Percentiles rank a stretch among this genome's conserved stretches.
Evolutionary conservation across 2,797 vertebrate genomes (phyloP).

Genomic region (Artibeus jamaicensis): DNA sequence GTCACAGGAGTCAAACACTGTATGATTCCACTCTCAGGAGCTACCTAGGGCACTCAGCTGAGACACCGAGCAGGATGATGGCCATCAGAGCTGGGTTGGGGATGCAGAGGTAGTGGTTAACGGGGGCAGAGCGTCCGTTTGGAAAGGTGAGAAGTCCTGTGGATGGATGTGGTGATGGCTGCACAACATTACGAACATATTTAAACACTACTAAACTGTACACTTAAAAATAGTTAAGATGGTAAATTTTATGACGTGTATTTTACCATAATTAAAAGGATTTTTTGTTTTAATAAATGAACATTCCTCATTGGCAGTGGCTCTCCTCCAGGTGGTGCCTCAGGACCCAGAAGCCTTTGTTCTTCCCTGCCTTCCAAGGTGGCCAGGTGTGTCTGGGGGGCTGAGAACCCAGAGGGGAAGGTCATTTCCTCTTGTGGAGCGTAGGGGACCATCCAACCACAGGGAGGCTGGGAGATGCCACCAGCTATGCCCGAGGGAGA

Average conservation of each 20-base stretch:
- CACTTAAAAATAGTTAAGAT: background rate
- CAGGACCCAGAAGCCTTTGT: background rate
- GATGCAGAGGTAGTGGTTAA: background rate
- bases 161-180: background rate
- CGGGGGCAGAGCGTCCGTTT: rapidly evolving
- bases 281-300: background rate
- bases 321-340: background rate
- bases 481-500: background rate
- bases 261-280: background rate
- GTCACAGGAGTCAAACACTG: background rate
- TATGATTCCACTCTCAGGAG: background rate
- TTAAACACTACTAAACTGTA: no score
- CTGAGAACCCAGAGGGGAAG: background rate
- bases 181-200: rapidly evolving
- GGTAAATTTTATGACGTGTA: background rate
- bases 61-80: no score
- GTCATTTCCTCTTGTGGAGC: background rate
- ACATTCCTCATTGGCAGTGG: background rate
- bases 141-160: no score
- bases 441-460: background rate
- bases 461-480: no score
- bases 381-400: background rate
- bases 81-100: background rate
- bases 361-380: background rate
- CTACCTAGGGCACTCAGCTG: background rate